These are phyloP conservation scores for Otolemur garnettii DNA, from an alignment of 2,113 vertebrate species.

Conservation along the genomic window DNA sequence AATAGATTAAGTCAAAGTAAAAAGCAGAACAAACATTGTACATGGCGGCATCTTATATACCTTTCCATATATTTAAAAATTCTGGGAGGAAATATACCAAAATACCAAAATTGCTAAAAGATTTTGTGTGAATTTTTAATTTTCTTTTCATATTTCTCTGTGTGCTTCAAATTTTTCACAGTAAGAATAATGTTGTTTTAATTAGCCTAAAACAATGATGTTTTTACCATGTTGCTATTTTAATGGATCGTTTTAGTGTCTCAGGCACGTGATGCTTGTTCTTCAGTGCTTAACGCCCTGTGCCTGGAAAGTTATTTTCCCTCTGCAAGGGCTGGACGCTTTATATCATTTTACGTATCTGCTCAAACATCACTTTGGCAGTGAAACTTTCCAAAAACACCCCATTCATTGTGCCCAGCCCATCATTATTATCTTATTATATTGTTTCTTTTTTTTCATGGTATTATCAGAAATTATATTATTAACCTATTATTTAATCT, in stretches of 20 bases:
- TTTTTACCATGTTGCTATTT: conserved; percentile 21
- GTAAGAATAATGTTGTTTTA: not conserved
- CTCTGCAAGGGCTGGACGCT: not conserved
- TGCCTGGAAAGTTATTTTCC: not conserved
- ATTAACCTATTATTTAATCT: not conserved
- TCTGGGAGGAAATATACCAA: not conserved
- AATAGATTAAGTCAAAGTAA: not conserved
- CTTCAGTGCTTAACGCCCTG: not conserved
- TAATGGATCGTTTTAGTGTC: not conserved
- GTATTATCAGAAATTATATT: not conserved
- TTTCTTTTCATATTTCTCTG: not conserved
- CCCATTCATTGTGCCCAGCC: not conserved
- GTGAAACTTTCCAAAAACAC: not conserved
- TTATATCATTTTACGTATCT: not conserved
- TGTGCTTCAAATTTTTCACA: conserved; percentile 27
- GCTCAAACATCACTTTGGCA: not conserved
- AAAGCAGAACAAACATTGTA: not conserved
- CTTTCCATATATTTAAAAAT: not conserved
- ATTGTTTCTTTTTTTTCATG: not conserved
- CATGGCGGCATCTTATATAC: not conserved
- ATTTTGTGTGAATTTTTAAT: not conserved
- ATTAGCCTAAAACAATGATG: not conserved
- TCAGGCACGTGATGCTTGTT: not conserved
- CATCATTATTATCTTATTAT: not conserved
- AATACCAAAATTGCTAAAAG: not conserved